Percentiles rank a stretch among this genome's conserved stretches.
These are phyloP conservation scores for Oncopodura yosiiana DNA, from an alignment of 1,140 invertebrate species.

Conservation along the genomic window DNA sequence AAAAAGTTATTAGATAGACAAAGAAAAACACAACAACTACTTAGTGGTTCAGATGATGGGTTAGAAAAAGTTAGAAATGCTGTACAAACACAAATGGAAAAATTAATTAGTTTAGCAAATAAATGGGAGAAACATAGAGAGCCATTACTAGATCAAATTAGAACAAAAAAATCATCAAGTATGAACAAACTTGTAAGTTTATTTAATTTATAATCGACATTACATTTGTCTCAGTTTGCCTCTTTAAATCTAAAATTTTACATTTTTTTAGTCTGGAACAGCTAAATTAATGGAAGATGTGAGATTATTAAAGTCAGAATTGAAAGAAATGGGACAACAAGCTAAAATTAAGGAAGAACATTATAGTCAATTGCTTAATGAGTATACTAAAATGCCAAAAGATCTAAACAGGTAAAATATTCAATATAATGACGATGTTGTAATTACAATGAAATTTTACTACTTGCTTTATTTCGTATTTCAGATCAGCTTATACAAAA, in stretches of 20 bases:
- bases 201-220: constrained; percentile 11
- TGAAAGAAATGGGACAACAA: constrained; percentile 46
- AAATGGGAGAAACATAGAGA: constrained; percentile 60
- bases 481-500: constrained; percentile 74
- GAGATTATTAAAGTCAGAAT: constrained; percentile 41
- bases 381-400: constrained; percentile 59
- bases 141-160: constrained; percentile 53
- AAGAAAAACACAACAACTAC: constrained; percentile 52
- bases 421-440: background rate
- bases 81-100: constrained; percentile 51
- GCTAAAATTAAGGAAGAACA: constrained; percentile 45
- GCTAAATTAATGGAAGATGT: constrained; percentile 44
- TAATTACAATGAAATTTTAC: background rate
- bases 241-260: background rate
- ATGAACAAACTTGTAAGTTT: constrained; percentile 48
- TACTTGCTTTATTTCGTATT: constrained; percentile 36
- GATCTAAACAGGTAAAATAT: constrained; percentile 42
- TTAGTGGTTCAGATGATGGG: constrained; percentile 54
- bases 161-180: constrained; percentile 48
- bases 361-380: constrained; percentile 48
- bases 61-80: constrained; percentile 51
- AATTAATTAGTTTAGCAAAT: constrained; percentile 51
- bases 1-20: constrained; percentile 46
- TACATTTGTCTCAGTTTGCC: constrained; percentile 15
- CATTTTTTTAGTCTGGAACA: constrained; percentile 42